Evolutionary conservation across 2,113 vertebrate genomes (phyloP).

Genomic region (Notechis scutatus): DNA sequence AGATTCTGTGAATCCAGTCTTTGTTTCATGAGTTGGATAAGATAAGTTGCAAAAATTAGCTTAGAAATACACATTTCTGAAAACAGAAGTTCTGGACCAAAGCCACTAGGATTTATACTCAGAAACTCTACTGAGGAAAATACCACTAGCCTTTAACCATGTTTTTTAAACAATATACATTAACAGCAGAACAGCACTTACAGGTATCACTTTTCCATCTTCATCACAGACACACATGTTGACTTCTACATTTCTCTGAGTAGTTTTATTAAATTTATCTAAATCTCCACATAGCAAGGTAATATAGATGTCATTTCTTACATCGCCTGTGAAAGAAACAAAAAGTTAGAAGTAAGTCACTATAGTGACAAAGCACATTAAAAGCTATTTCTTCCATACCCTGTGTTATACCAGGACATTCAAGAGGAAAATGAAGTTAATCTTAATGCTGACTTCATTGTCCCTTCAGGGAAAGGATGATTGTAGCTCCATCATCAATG

Average conservation of each 20-base stretch:
- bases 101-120: neutral
- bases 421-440: neutral
- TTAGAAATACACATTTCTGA: neutral
- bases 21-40: neutral
- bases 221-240: constrained; percentile 95
- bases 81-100: neutral
- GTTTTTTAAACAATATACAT: neutral
- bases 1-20: neutral
- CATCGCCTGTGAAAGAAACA: constrained; percentile 76
- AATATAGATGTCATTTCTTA: constrained; percentile 97
- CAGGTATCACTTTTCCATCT: constrained; percentile 88
- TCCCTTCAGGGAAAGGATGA: neutral
- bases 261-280: constrained; percentile 97
- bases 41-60: neutral
- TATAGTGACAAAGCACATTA: neutral
- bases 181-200: constrained; percentile 60
- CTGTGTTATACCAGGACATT: neutral
- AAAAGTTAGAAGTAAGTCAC: constrained; percentile 8
- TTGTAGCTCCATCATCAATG: neutral
- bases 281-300: constrained; percentile 90
- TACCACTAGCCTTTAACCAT: neutral
- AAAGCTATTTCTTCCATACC: neutral
- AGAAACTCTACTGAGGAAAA: neutral
- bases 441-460: neutral
- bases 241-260: constrained; percentile 95